Percentiles rank a stretch among this genome's conserved stretches.
Conservation (phyloP, 2,113 vertebrate species). For the Alligator sinensis region DNA sequence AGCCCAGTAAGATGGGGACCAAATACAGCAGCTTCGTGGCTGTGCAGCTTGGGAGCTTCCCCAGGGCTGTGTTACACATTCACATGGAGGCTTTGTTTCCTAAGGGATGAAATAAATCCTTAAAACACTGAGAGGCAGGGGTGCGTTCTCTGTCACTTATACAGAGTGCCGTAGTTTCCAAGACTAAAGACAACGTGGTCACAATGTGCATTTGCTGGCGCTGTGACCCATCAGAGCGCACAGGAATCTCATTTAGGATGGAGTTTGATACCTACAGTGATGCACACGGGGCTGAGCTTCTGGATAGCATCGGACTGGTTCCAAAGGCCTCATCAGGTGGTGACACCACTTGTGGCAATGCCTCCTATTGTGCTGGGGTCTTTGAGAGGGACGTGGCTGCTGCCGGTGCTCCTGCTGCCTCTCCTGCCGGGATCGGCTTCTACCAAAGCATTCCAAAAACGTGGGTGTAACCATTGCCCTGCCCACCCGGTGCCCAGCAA, state of each 20-base stretch:
- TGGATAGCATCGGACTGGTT: slow-evolving; percentile 82
- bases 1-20: not conserved
- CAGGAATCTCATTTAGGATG: not conserved
- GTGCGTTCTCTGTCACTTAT: not conserved
- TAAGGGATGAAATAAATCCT: not conserved
- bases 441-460: slow-evolving; percentile 82
- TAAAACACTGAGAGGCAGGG: not conserved
- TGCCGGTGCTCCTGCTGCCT: not conserved
- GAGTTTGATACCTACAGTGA: slow-evolving; percentile 77
- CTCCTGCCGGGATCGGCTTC: slow-evolving; percentile 58
- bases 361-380: not conserved
- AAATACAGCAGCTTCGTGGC: not conserved
- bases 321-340: slow-evolving; percentile 73
- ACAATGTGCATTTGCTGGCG: not conserved
- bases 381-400: not conserved
- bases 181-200: not conserved
- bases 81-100: not conserved
- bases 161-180: not conserved
- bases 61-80: not conserved
- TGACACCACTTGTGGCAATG: slow-evolving; percentile 38
- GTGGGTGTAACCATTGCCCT: slow-evolving; percentile 74
- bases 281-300: slow-evolving; percentile 72
- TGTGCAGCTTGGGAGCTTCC: not conserved
- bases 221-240: not conserved
- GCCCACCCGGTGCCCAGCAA: not conserved